These are phyloP conservation scores for Eupelmus urozonus DNA, from an alignment of 2,888 invertebrate species.

Conservation along the genomic window DNA sequence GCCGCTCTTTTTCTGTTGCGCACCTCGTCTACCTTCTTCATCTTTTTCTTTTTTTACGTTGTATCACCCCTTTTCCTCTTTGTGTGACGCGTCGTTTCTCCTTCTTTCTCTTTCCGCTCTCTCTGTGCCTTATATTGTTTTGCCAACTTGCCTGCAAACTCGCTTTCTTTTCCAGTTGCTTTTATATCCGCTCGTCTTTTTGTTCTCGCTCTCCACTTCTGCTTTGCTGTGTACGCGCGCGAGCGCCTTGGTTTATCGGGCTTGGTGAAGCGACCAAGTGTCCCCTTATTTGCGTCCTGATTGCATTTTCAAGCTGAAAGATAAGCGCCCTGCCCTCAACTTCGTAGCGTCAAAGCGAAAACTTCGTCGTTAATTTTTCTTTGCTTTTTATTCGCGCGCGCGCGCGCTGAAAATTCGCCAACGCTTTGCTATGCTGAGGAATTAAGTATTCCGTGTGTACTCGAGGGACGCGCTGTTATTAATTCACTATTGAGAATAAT, in stretches of 20 bases:
- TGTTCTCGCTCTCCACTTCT: not conserved
- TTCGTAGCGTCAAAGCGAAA: conserved; percentile 27
- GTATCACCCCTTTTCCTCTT: not conserved
- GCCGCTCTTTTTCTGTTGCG: conserved; percentile 4
- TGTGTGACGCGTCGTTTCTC: not conserved
- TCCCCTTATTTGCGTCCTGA: conserved; percentile 34
- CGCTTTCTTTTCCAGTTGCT: conserved; percentile 7
- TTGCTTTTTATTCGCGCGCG: too few relatives aligned
- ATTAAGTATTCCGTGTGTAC: too few relatives aligned
- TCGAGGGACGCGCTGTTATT: too few relatives aligned
- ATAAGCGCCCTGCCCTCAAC: not conserved
- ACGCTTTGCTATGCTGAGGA: too few relatives aligned
- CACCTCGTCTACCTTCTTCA: too few relatives aligned
- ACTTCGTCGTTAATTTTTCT: not conserved
- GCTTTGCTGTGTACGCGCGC: too few relatives aligned
- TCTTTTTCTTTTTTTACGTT: not conserved
- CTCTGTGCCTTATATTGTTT: conserved; percentile 18
- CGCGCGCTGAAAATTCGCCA: too few relatives aligned
- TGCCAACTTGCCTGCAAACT: conserved; percentile 22
- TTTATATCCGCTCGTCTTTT: conserved; percentile 3
- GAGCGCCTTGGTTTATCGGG: too few relatives aligned
- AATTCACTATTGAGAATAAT: too few relatives aligned
- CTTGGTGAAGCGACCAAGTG: not conserved
- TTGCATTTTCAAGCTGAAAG: conserved; percentile 29
- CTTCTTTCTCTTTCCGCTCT: not conserved